A percentile compares a stretch with the other conserved stretches of the same genome.
Conservation (phyloP, 2,888 invertebrate species). For the Diloba caeruleocephala region DNA sequence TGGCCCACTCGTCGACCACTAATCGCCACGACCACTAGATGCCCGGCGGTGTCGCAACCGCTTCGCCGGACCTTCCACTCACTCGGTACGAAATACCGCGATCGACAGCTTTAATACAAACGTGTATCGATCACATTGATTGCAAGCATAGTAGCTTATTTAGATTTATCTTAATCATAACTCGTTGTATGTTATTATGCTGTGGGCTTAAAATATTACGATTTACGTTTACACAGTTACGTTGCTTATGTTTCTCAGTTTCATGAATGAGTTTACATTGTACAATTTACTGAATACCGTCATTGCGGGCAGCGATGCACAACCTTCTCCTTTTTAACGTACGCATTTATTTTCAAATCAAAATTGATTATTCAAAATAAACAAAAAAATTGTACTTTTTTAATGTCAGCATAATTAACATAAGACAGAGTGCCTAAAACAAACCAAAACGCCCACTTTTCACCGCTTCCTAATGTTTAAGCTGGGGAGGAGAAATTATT, state of each 20-base stretch:
- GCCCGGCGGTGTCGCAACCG: conserved; percentile 80
- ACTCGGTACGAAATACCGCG: conserved; percentile 78
- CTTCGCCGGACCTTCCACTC: conserved; percentile 83
- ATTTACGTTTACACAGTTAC: conserved; percentile 2
- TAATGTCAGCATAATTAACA: too few relatives aligned
- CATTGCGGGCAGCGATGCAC: background rate
- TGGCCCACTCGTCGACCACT: conserved; percentile 80
- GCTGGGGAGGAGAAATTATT: too few relatives aligned
- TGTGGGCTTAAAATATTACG: background rate
- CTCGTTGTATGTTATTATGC: conserved; percentile 16
- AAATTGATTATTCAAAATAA: too few relatives aligned
- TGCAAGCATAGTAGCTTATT: conserved; percentile 39
- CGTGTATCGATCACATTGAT: conserved; percentile 66
- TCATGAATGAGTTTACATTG: background rate
- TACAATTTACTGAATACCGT: background rate
- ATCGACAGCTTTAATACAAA: conserved; percentile 72
- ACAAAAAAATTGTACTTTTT: too few relatives aligned
- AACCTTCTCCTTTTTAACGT: too few relatives aligned
- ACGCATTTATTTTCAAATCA: too few relatives aligned
- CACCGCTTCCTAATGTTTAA: too few relatives aligned
- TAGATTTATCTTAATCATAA: conserved; percentile 37
- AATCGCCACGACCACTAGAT: conserved; percentile 85
- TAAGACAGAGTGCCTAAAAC: too few relatives aligned
- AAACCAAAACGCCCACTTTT: too few relatives aligned
- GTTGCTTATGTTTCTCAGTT: background rate